phyloP scores from a whole-genome alignment of 2,888 invertebrate genomes.

The Subacronicta megacephala region DNA sequence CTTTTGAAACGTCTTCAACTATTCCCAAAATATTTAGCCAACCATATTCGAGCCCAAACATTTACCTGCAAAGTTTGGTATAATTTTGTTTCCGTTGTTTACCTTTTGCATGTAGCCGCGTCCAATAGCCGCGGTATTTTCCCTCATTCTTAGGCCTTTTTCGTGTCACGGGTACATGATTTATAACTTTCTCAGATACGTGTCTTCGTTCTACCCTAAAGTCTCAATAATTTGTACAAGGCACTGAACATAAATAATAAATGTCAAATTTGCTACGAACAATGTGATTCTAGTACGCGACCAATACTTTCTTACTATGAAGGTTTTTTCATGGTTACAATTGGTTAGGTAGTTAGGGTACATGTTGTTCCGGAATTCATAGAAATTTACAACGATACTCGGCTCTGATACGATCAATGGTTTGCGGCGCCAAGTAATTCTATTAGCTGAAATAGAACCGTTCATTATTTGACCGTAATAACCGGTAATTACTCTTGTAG shows the following conservation, averaged over 20 bases:
- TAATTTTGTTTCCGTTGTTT: slow-evolving; percentile 49
- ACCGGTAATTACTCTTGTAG: slow-evolving; percentile 27
- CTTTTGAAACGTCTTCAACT: not conserved
- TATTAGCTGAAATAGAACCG: slow-evolving; percentile 43
- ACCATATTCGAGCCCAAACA: slow-evolving; percentile 18
- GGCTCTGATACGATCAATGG: slow-evolving; percentile 44
- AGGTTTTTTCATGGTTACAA: slow-evolving; percentile 27
- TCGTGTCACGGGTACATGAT: slow-evolving; percentile 52
- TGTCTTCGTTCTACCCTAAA: slow-evolving; percentile 39
- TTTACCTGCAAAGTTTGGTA: slow-evolving; percentile 26
- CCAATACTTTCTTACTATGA: slow-evolving; percentile 19
- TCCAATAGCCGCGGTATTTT: slow-evolving; percentile 34
- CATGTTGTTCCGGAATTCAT: slow-evolving; percentile 38
- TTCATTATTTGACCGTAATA: slow-evolving; percentile 33
- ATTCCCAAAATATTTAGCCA: slow-evolving; percentile 5
- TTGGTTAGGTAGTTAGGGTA: slow-evolving; percentile 30
- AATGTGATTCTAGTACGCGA: slow-evolving; percentile 15
- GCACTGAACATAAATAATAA: slow-evolving; percentile 48
- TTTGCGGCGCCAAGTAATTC: slow-evolving; percentile 44
- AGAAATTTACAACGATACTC: slow-evolving; percentile 40
- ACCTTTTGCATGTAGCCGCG: slow-evolving; percentile 34
- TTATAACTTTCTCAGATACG: slow-evolving; percentile 50
- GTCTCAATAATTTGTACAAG: slow-evolving; percentile 46
- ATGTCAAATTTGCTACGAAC: slow-evolving; percentile 24
- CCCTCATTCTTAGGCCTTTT: slow-evolving; percentile 44